Percentiles rank a stretch among this genome's conserved stretches.
Evolutionary conservation across 2,888 invertebrate species (phyloP).

Genomic region (Octonoba sinensis): DNA sequence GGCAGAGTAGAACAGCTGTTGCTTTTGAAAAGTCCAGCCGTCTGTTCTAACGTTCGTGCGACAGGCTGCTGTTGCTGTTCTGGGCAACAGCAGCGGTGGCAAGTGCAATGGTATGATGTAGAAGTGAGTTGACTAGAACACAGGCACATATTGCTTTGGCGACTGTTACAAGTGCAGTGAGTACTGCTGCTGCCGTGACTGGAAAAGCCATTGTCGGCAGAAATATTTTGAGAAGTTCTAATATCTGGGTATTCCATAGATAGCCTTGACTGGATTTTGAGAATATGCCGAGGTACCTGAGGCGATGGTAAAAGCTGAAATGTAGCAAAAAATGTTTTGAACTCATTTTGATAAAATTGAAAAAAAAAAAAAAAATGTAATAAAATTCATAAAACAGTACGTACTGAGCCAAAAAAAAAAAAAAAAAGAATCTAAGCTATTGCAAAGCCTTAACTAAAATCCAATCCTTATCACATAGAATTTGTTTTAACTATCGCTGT

Average conservation of each 20-base stretch:
- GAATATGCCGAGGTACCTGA: constrained; percentile 5
- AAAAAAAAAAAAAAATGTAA: no score
- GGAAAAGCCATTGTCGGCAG: constrained; percentile 38
- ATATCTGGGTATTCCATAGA: constrained; percentile 30
- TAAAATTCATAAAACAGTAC: no score
- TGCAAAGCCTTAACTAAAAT: no score
- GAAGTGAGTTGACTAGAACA: constrained; percentile 32
- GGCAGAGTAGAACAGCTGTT: constrained; percentile 57
- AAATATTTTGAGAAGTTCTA: constrained; percentile 11
- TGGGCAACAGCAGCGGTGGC: constrained; percentile 8
- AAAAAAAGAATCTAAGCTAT: no score
- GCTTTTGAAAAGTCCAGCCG: constrained; percentile 49
- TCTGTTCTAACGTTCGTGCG: not conserved
- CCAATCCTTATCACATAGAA: no score
- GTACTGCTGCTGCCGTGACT: constrained; percentile 25
- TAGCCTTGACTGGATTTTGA: not conserved
- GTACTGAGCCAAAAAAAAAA: no score
- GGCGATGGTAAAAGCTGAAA: constrained; percentile 17
- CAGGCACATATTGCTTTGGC: constrained; percentile 7
- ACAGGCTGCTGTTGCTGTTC: not conserved
- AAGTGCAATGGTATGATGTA: constrained; percentile 4
- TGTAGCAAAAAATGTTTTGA: not conserved
- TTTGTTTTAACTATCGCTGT: no score
- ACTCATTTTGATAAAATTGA: no score
- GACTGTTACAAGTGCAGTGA: constrained; percentile 38